Percentiles rank a stretch among this genome's conserved stretches.
phyloP scores from a whole-genome alignment of 2,797 vertebrate genomes.

The Dromococcyx pavoninus region DNA sequence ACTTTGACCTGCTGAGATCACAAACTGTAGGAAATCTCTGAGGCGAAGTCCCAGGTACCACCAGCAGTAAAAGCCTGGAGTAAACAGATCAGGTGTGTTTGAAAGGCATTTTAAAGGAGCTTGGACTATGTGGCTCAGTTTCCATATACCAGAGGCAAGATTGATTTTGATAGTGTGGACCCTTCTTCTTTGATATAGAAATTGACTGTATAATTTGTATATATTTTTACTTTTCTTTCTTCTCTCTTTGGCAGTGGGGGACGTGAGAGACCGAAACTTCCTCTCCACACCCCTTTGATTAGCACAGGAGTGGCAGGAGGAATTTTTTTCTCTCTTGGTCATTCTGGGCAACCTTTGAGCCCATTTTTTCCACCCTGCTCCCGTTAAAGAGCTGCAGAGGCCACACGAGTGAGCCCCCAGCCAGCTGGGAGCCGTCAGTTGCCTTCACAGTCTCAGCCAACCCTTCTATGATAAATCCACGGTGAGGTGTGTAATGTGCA shows the following conservation, averaged over 20 bases:
- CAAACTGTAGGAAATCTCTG: slow-evolving; percentile 35
- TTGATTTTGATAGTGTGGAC: not conserved
- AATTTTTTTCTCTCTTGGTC: slow-evolving; percentile 48
- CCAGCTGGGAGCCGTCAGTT: slow-evolving; percentile 20
- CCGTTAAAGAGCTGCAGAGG: not conserved
- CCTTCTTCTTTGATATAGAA: not conserved
- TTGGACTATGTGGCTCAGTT: not conserved
- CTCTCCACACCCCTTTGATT: slow-evolving; percentile 57
- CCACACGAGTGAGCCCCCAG: not conserved
- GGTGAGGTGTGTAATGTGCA: not conserved
- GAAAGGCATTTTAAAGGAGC: not conserved
- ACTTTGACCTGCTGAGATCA: slow-evolving; percentile 58
- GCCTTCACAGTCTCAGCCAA: slow-evolving; percentile 1
- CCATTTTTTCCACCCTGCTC: slow-evolving; percentile 17
- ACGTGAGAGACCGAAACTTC: not conserved
- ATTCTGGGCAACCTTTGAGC: slow-evolving; percentile 52
- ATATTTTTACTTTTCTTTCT: not conserved
- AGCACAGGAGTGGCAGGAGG: slow-evolving; percentile 58
- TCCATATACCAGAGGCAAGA: not conserved
- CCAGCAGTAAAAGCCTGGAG: not conserved
- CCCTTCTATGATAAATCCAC: not conserved
- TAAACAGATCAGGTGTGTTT: slow-evolving; percentile 14
- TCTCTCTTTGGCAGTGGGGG: not conserved
- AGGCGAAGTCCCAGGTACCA: not conserved
- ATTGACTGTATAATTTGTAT: not conserved